phyloP scores from a whole-genome alignment of 2,113 vertebrate genomes.

The Glareola pratincola region DNA sequence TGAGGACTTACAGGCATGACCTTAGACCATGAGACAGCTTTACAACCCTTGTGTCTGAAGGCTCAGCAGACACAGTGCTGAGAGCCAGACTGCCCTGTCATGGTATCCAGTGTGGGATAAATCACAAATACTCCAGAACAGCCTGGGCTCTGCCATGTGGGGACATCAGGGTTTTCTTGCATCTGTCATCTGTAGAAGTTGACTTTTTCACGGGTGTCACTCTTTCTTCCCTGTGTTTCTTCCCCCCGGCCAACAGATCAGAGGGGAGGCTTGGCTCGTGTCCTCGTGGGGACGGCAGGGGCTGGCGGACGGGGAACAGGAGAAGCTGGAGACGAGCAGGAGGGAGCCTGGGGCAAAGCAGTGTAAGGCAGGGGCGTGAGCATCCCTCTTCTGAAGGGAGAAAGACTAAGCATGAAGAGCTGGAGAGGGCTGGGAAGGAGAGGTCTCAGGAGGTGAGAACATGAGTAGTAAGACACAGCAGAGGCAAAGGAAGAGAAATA shows the following conservation, averaged over 20 bases:
- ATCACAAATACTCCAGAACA: background rate
- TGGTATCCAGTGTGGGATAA: background rate
- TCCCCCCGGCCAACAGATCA: background rate
- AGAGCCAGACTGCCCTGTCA: background rate
- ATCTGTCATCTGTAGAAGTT: background rate
- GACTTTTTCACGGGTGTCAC: fast-evolving
- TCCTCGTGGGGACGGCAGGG: fast-evolving
- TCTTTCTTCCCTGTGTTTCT: background rate
- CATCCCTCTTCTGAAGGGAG: background rate
- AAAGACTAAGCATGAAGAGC: background rate
- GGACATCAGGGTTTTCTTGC: background rate
- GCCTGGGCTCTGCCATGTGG: fast-evolving
- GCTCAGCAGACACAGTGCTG: background rate
- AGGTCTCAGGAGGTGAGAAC: background rate
- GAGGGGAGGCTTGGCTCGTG: background rate
- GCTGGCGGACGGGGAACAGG: background rate
- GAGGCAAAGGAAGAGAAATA: background rate
- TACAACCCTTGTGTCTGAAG: background rate
- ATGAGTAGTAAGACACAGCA: background rate
- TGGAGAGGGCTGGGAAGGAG: background rate
- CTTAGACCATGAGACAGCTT: background rate
- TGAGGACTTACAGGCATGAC: background rate
- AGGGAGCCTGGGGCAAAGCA: background rate
- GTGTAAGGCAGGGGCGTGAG: background rate
- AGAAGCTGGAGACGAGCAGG: background rate